phyloP scores from a whole-genome alignment of 92 coral and sea anemone species.

The Porites evermanni region DNA sequence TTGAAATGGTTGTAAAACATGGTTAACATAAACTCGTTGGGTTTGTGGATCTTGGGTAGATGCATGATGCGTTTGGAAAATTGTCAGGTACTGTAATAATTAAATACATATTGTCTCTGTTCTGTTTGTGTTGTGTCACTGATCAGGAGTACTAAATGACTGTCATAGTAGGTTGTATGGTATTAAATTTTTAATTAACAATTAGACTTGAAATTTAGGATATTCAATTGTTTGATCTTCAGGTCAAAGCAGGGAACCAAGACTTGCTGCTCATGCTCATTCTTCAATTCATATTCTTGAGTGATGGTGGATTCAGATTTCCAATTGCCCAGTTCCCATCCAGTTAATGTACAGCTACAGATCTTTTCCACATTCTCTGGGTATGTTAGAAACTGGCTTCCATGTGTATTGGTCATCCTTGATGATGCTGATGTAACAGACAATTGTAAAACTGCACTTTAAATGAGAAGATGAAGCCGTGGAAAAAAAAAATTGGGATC shows the following conservation, averaged over 20 bases:
- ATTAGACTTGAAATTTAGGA: no score
- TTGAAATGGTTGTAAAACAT: constrained; percentile 40
- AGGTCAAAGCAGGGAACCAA: constrained; percentile 34
- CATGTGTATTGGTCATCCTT: constrained; percentile 45
- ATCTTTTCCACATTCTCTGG: constrained; percentile 45
- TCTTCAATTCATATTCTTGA: constrained; percentile 53
- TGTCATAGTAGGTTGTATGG: no score
- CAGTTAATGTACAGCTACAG: constrained; percentile 40
- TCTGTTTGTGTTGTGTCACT: no score
- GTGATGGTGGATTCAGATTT: constrained; percentile 63
- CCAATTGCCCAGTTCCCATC: constrained; percentile 67
- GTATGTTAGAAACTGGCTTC: constrained; percentile 60
- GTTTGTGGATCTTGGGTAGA: constrained; percentile 40
- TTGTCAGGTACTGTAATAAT: constrained; percentile 30
- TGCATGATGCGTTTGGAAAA: constrained; percentile 25
- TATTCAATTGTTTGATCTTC: no score
- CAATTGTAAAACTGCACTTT: constrained; percentile 50
- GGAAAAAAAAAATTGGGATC: constrained; percentile 5
- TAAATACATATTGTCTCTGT: no score
- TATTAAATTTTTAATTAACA: no score
- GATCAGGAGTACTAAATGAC: no score
- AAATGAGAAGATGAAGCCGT: constrained; percentile 36
- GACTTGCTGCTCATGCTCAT: constrained; percentile 53
- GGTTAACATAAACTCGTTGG: constrained; percentile 48
- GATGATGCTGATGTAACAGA: constrained; percentile 60